Base-by-base conservation (phyloP, 2,113 vertebrate species). In the Eulemur rufifrons region DNA sequence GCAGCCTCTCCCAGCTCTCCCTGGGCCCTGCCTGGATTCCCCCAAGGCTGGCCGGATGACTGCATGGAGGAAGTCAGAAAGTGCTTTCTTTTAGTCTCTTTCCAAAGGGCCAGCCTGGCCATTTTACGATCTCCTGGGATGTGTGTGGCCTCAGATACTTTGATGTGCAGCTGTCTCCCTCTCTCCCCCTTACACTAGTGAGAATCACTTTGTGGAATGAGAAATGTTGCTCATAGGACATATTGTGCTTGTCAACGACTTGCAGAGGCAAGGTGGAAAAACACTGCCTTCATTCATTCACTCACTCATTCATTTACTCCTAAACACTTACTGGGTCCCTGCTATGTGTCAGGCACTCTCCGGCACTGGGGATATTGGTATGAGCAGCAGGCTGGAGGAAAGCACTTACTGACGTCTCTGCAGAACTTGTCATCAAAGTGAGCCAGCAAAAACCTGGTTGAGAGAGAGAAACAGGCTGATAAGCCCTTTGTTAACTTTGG, bases 1-100 rank as follows among this genome's bases (percentile, higher is more conserved):
- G 1, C 0, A 2, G 2, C 1, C 21, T 52, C 32, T 50, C 64
- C n/a, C 52, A 32, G 6, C 10, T 11, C 9, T 39, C 11, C 64
- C 20, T 2, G 47, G 27, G 25, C 66, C 66, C 86, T 52, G 29
- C 20, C 13, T 52, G 68, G 8, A 54, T 73, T 64, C 47, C 8
- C 29, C 45, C 29, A 47, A n/a, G 34, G 2, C 34, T 81, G 83
- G 3, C 59, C 39, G 10, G 73, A 27, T 15, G 61, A 69, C 85
- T 93, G 23, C 25, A 17, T 12, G 3, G 14, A 83, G 34, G 42
- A 47, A 39, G 81, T 42, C 10, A 61, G 82, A 29, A 74, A 63
- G 34, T 78, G 9, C 39, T 71, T 17, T 69, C 69, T n/a, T 87
- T 54, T 18, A 52, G 2, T 39, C 32, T 39, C 56, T 84, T 94